Percentiles rank a stretch among this genome's conserved stretches.
These are phyloP conservation scores for Cephus rjabovi DNA, from an alignment of 2,888 invertebrate genomes.

Conservation along the genomic window DNA sequence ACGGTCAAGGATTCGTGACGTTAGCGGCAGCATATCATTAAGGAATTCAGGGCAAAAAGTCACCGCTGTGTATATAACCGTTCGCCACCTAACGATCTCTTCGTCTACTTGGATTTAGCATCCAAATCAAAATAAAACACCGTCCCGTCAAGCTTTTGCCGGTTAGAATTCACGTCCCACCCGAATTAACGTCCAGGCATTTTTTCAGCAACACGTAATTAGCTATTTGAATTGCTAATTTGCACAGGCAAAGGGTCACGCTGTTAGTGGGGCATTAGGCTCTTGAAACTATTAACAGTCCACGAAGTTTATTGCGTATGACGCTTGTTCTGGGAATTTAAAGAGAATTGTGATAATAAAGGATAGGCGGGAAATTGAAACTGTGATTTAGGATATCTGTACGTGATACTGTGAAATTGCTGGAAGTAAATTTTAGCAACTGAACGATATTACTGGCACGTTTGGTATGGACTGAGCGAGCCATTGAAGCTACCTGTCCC, in stretches of 20 bases:
- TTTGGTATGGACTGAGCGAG: no score
- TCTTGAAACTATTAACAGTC: slow-evolving; percentile 11
- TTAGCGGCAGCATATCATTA: slow-evolving; percentile 49
- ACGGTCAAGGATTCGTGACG: slow-evolving; percentile 62
- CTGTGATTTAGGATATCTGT: no score
- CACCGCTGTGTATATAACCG: slow-evolving; percentile 48
- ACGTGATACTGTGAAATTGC: no score
- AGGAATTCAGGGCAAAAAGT: slow-evolving; percentile 66
- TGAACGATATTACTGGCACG: no score
- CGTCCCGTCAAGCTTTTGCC: neutral
- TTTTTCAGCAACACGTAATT: slow-evolving; percentile 32
- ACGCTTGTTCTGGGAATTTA: no score
- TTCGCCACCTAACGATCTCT: slow-evolving; percentile 33
- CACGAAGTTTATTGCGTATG: no score
- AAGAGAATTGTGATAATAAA: no score
- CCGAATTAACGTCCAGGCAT: slow-evolving; percentile 6
- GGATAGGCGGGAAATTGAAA: no score
- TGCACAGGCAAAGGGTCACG: slow-evolving; percentile 36
- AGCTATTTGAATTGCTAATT: slow-evolving; percentile 57
- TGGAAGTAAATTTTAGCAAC: no score
- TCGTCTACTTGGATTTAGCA: neutral
- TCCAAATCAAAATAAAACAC: no score
- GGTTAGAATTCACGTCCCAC: neutral
- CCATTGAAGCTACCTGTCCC: no score
- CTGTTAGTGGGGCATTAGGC: slow-evolving; percentile 60